Evolutionary conservation across 1,140 invertebrate genomes (phyloP).

Genomic region (Ericerus pela): DNA sequence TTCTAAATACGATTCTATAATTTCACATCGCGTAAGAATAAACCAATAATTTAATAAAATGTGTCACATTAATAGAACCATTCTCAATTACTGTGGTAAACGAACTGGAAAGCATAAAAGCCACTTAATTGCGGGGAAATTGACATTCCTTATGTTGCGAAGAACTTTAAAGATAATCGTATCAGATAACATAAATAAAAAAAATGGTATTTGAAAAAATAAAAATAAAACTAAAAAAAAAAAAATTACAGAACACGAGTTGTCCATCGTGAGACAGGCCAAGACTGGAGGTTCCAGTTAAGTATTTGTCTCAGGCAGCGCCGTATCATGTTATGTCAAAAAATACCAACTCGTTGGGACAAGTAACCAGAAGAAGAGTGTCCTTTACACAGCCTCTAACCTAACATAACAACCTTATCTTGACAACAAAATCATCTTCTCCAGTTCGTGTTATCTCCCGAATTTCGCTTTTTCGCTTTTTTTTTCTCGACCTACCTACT

Average conservation of each 20-base stretch:
- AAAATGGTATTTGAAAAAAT: no score
- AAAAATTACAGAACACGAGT: neutral
- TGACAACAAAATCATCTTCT: neutral
- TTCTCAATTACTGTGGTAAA: slow-evolving; percentile 6
- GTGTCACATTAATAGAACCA: slow-evolving; percentile 4
- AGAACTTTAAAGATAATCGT: slow-evolving; percentile 1
- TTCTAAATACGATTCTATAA: no score
- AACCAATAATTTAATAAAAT: slow-evolving; percentile 7
- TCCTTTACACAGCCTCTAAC: neutral
- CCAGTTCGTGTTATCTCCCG: neutral
- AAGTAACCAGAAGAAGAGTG: neutral
- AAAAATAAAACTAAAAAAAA: no score
- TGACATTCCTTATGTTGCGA: neutral
- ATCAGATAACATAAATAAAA: slow-evolving; percentile 2
- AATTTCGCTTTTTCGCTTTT: slow-evolving; percentile 2
- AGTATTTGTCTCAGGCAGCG: slow-evolving; percentile 2
- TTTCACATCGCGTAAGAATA: no score
- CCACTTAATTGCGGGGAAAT: slow-evolving; percentile 7
- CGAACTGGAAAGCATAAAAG: slow-evolving; percentile 7
- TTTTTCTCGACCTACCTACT: neutral
- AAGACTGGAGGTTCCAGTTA: slow-evolving; percentile 4
- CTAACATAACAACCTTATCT: neutral
- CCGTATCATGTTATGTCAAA: slow-evolving; percentile 12
- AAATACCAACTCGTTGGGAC: slow-evolving; percentile 10
- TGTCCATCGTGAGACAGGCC: slow-evolving; percentile 5